phyloP scores from a whole-genome alignment of 2,113 vertebrate genomes.

The Ameiurus melas region DNA sequence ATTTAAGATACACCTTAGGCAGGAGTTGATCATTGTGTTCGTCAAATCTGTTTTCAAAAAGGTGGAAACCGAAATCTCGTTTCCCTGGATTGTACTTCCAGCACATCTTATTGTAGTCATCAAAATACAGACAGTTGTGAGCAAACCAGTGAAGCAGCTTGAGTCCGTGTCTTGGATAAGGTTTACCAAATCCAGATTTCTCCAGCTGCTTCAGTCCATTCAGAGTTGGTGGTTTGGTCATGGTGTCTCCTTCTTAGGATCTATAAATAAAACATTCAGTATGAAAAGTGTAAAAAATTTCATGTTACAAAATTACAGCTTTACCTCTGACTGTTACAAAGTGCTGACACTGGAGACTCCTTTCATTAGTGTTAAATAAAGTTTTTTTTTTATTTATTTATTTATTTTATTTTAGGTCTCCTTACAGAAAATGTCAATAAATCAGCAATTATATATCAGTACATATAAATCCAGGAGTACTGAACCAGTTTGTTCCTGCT shows the following conservation, averaged over 20 bases:
- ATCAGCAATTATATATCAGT: too few relatives aligned
- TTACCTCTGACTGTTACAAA: too few relatives aligned
- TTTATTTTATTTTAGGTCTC: too few relatives aligned
- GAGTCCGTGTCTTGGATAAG: constrained; percentile 20
- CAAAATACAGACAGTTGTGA: not conserved
- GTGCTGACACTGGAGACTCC: too few relatives aligned
- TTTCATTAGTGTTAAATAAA: too few relatives aligned
- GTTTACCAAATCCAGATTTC: not conserved
- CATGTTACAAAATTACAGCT: not conserved
- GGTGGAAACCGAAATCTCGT: constrained; percentile 40
- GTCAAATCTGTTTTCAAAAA: constrained; percentile 19
- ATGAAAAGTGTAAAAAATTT: not conserved
- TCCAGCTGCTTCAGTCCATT: not conserved
- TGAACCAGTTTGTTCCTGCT: too few relatives aligned
- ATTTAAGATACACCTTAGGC: not conserved
- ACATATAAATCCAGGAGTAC: too few relatives aligned
- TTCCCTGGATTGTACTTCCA: constrained; percentile 1
- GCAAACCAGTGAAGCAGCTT: constrained; percentile 43
- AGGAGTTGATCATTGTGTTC: not conserved
- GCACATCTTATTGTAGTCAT: not conserved
- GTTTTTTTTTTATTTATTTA: too few relatives aligned
- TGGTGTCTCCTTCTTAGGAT: not conserved
- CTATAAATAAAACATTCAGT: constrained; percentile 4
- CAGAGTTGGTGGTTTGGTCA: not conserved
- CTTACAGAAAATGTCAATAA: too few relatives aligned